phyloP scores from a whole-genome alignment of 2,888 invertebrate species.

The Crematogaster levior region DNA sequence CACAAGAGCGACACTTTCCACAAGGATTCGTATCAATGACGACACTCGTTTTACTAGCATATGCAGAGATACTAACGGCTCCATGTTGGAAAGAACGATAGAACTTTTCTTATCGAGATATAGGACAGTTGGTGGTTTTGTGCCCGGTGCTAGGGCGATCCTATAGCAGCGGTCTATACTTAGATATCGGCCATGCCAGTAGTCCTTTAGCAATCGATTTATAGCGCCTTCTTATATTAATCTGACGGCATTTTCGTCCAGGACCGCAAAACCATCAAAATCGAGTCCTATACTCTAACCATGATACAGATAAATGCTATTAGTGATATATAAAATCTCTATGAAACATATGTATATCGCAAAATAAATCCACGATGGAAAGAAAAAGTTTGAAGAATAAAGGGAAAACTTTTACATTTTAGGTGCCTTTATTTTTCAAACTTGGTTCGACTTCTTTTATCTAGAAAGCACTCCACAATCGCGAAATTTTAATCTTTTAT shows the following conservation, averaged over 20 bases:
- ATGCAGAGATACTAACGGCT: conserved; percentile 84
- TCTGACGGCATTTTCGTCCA: conserved; percentile 66
- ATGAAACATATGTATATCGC: neutral
- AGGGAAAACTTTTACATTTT: conserved; percentile 30
- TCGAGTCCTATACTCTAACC: conserved; percentile 55
- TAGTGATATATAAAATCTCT: neutral
- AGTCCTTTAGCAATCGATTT: conserved; percentile 73
- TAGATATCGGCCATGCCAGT: conserved; percentile 73
- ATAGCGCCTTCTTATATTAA: conserved; percentile 75
- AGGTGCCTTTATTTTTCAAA: conserved; percentile 33
- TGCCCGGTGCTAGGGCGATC: conserved; percentile 66
- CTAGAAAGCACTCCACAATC: neutral
- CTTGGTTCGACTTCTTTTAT: conserved; percentile 23
- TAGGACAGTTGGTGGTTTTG: conserved; percentile 59
- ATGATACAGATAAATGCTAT: conserved; percentile 32
- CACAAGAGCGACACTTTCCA: conserved; percentile 94
- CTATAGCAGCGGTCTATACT: conserved; percentile 71
- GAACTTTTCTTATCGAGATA: conserved; percentile 39
- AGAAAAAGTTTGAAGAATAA: conserved; percentile 9
- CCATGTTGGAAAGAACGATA: conserved; percentile 64
- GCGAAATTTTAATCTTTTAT: conserved; percentile 27
- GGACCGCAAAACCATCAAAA: conserved; percentile 58
- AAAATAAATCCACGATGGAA: neutral
- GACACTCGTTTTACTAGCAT: conserved; percentile 90
- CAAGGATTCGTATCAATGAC: conserved; percentile 91